Evolutionary conservation across 2,113 vertebrate species (phyloP), one percentile per base, ranked within the genome.

Genomic region (Hydrolagus affinis): DNA sequence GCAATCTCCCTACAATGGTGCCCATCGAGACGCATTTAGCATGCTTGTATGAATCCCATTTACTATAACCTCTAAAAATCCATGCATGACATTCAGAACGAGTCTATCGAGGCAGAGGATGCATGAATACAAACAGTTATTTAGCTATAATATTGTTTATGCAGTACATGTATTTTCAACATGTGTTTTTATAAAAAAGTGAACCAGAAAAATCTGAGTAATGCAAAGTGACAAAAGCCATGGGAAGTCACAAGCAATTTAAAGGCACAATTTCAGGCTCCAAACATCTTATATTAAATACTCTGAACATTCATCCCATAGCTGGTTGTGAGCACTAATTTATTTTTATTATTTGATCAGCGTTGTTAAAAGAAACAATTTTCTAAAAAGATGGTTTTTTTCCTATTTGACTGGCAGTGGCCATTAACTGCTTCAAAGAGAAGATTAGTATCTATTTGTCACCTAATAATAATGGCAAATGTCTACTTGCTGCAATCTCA

Each of bases 71-170:
- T 66, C 60, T 32, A 66, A 60, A 83, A 80, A 83, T 66, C 78
- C 78, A 83, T 83, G 78, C 25, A 10, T 83, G 78, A 68, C 25
- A 66, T 83, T 83, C 78, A 66, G 78, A 83, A 83, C 21, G 62
- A 83, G 28, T 30, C 15, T 68, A 66, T 64, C 28, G 30, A 66
- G 78, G 78, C 62, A 83, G 14, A 1, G 32, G 60, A 11, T 60
- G 78, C 78, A 66, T 68, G 62, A 83, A 83, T 21, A 66, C 78
- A 83, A 68, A 66, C 25, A n/a, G 66, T 66, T 25, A 32, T 30
- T 83, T 83, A 66, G 62, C 17, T 66, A 15, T 66, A 15, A 66
- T 19, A 66, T 15, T 83, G 78, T 30, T 66, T 68, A 68, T 32
- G 12, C 17, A 83, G 60, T 83, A 25, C 62, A 28, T 83, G 78